Evolutionary conservation across 2,797 vertebrate species (phyloP), one percentile per base, ranked within the genome.

Genomic region (Pipistrellus pygmaeus): DNA sequence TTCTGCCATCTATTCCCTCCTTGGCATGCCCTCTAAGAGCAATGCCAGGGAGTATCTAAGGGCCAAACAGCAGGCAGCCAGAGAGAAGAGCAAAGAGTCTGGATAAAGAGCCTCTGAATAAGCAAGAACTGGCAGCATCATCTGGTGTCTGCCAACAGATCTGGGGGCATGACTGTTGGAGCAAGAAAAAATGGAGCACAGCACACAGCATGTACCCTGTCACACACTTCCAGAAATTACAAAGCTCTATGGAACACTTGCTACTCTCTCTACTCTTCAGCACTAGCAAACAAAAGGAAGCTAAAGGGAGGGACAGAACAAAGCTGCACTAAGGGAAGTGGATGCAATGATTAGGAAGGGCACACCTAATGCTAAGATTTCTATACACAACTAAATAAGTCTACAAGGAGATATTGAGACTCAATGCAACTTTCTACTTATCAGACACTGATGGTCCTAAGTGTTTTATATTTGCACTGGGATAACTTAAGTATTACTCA

Each of bases 21-120:
- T 90, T 96, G 95, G 96, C 88, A 2, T 3, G 6, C 38, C 64
- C 78, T 90, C 64, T 83, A 66, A 60, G 46, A 95, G 41, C 53
- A 57, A 72, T 77, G 94, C 92, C 94, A 95, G 85, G n/a, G 35
- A 88, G 44, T 11, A 14, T 57, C 62, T 86, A 38, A 60, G 27
- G 68, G 94, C 87, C 91, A 89, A 57, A 93, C 88, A 90, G 96
- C 96, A 90, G 69, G 51, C 85, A 88, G 96, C 94, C 97, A 95
- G 90, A 44, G 60, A 94, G 91, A 91, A 93, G 85, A 93, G 95
- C 73, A 92, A 51, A 88, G 92, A 84, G 60, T 71, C 92, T 90
- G 82, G 68, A 96, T 91, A 91, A 94, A 96, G 84, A 84, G 72
- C 51, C 57, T 90, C 86, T 75, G 91, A 91, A 82, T 85, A 90